These are phyloP conservation scores for Anabas testudineus DNA, from an alignment of 2,797 vertebrate species.

Conservation along the genomic window DNA sequence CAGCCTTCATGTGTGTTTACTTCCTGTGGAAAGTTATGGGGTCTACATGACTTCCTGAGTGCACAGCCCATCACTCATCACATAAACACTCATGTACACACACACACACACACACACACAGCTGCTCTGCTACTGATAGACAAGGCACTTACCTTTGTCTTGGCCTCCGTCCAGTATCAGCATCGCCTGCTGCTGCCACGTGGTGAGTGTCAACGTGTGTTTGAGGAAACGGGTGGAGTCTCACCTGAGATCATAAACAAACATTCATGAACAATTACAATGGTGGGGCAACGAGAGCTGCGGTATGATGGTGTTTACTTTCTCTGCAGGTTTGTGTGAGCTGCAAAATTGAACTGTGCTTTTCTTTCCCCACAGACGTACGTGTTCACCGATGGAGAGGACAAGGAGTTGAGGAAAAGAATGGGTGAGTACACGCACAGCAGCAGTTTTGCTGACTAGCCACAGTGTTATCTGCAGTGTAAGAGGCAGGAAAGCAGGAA, in stretches of 20 bases:
- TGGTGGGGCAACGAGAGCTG: neutral
- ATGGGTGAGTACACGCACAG: conserved; percentile 85
- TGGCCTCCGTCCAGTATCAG: conserved; percentile 43
- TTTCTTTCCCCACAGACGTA: conserved; percentile 87
- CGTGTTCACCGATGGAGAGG: conserved; percentile 96
- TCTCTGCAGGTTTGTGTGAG: conserved; percentile 13
- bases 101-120: conserved; percentile 16
- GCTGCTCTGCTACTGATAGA: conserved; percentile 65
- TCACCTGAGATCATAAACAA: conserved; percentile 64
- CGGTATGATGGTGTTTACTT: conserved; percentile 27
- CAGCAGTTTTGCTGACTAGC: conserved; percentile 62
- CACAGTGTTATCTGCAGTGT: conserved; percentile 44
- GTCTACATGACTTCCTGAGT: conserved; percentile 63
- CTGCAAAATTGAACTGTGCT: neutral
- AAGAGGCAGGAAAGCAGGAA: conserved; percentile 66
- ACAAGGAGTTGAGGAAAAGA: conserved; percentile 89
- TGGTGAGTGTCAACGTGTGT: neutral
- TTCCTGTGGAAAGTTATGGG: conserved; percentile 67
- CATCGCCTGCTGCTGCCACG: neutral
- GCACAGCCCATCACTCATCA: conserved; percentile 54
- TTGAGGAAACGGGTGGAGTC: conserved; percentile 40
- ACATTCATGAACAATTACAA: conserved; percentile 27
- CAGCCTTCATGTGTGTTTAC: conserved; percentile 33
- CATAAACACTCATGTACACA: conserved; percentile 19
- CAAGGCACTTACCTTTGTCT: conserved; percentile 40